phyloP scores from a whole-genome alignment of 1,140 invertebrate species.

The Caenorhabditis inopinata region DNA sequence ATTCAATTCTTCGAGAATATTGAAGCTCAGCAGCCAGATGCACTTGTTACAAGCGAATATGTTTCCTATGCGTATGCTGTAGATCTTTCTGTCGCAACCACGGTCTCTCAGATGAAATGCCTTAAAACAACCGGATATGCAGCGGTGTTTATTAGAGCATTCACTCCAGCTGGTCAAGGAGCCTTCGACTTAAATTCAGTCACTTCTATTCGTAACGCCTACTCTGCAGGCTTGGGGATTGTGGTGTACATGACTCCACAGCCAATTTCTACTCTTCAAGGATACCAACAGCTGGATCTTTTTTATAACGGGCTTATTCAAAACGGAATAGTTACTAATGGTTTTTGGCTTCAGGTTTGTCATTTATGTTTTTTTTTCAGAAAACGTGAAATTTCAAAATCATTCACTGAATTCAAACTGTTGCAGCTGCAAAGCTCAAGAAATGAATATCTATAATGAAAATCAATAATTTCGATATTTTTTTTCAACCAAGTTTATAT shows the following conservation, averaged over 20 bases:
- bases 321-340: slow-evolving; percentile 37
- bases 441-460: too few species aligned
- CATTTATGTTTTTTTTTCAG: too few species aligned
- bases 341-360: slow-evolving; percentile 43
- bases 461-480: too few species aligned
- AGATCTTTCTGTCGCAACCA: background rate
- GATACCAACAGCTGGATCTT: slow-evolving; percentile 28
- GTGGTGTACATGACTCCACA: slow-evolving; percentile 48
- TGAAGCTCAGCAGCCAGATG: too few species aligned
- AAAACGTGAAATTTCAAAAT: too few species aligned
- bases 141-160: slow-evolving; percentile 19
- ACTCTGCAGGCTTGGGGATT: slow-evolving; percentile 41
- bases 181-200: slow-evolving; percentile 10
- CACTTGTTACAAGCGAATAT: background rate
- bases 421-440: too few species aligned
- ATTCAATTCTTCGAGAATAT: too few species aligned
- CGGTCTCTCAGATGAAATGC: background rate
- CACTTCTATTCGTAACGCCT: slow-evolving; percentile 30
- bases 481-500: too few species aligned
- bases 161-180: slow-evolving; percentile 31
- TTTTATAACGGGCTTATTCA: slow-evolving; percentile 27
- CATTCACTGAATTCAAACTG: too few species aligned
- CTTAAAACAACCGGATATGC: slow-evolving; percentile 20
- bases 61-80: background rate
- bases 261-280: slow-evolving; percentile 36